Evolutionary conservation across 2,113 vertebrate genomes (phyloP).

Genomic region (Hassar affinis): DNA sequence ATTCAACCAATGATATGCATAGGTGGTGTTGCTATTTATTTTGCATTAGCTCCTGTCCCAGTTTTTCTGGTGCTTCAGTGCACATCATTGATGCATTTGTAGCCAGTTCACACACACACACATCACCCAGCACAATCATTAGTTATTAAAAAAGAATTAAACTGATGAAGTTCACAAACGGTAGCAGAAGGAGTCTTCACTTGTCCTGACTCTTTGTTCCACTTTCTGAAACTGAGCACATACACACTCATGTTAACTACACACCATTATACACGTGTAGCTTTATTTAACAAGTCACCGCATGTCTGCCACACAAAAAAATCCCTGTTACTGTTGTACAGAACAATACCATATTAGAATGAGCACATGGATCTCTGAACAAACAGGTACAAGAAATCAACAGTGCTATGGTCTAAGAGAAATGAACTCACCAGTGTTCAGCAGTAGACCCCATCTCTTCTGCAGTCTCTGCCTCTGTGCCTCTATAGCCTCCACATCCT

Average conservation of each 20-base stretch:
- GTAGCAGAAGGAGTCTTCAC: slow-evolving; percentile 15
- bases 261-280: background rate
- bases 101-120: background rate
- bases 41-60: no score
- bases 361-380: background rate
- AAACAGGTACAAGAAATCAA: background rate
- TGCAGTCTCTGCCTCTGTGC: slow-evolving; percentile 62
- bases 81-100: background rate
- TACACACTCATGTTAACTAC: background rate
- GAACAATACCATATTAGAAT: background rate
- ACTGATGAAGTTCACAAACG: background rate
- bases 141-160: no score
- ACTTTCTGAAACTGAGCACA: slow-evolving; percentile 51
- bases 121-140: background rate
- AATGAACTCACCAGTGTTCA: slow-evolving; percentile 57
- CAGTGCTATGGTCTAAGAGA: background rate
- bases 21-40: no score
- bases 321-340: background rate
- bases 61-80: no score
- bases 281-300: background rate
- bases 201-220: slow-evolving; percentile 34
- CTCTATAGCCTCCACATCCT: slow-evolving; percentile 62
- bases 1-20: no score
- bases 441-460: slow-evolving; percentile 65
- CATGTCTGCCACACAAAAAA: background rate